Conservation (phyloP, 1,140 invertebrate genomes). For the Trissolcus basalis region DNA sequence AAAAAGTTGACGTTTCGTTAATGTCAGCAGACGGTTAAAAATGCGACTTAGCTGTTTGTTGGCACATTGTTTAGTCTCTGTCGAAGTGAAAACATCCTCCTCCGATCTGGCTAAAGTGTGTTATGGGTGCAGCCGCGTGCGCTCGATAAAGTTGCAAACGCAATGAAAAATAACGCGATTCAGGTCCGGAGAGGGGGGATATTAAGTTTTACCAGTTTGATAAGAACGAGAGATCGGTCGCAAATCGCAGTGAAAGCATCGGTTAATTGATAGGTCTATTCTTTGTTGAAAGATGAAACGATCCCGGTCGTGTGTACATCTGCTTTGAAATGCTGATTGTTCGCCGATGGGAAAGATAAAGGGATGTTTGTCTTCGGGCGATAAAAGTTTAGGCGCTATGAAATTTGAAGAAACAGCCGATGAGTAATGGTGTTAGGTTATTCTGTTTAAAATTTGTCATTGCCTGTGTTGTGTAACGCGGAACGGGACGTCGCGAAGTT, state of each 20-base stretch:
- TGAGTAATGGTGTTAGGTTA: conserved; percentile 7
- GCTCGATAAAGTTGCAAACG: neutral
- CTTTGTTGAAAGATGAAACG: conserved; percentile 12
- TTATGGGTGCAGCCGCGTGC: conserved; percentile 1
- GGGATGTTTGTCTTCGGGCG: neutral
- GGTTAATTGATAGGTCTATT: conserved; percentile 25
- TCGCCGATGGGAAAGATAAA: neutral
- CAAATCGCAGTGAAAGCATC: conserved; percentile 21
- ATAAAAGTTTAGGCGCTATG: neutral
- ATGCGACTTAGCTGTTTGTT: conserved; percentile 6
- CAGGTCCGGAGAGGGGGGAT: too few relatives aligned
- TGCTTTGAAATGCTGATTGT: conserved; percentile 4
- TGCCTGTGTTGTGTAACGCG: neutral
- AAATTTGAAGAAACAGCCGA: conserved; percentile 8
- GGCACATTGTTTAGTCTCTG: conserved; percentile 24
- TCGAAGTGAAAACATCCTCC: conserved; percentile 3
- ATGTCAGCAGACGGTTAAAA: conserved; percentile 17
- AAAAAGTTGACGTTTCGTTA: conserved; percentile 5
- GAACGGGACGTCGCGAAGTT: conserved; percentile 1
- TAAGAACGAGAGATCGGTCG: neutral
- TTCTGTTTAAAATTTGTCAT: conserved; percentile 10
- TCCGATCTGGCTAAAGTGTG: conserved; percentile 8
- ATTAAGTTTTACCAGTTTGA: neutral
- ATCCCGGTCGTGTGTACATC: neutral
- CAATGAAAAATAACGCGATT: neutral